Base-by-base conservation (phyloP, 2,113 vertebrate genomes). In the Anhinga anhinga region DNA sequence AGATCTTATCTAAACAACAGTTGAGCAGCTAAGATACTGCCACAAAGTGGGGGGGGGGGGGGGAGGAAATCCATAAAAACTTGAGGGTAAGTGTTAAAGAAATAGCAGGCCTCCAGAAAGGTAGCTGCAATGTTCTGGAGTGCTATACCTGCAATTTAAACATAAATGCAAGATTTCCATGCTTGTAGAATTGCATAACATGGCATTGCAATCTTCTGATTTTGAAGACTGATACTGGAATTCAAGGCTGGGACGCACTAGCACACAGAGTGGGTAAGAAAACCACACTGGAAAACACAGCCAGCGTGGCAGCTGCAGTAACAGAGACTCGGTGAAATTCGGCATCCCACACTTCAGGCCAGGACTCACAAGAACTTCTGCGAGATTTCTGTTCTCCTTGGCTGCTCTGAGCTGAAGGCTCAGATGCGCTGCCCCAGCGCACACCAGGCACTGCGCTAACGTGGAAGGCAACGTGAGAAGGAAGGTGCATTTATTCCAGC, bases 321-420 rank as follows among this genome's bases (percentile, higher is more conserved):
- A 67, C 23, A 84, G n/a, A 84, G 94, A 53, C 0, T 0, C 12
- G 26, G 61, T 59, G 62, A 45, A 74, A 87, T 59, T 47, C 65
- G 74, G 70, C 18, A 77, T 30, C 29, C 7, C 23, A 56, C 14
- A 25, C 47, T 71, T 71, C 55, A 72, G 26, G 38, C 14, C 66
- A 74, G 61, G 38, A 91, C 23, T 82, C 65, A 40, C 7, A n/a
- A 66, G 42, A 84, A 59, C 36, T 94, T 91, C 47, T 52, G 23
- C 0, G 0, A 78, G 40, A 20, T 22, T 61, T 63, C 19, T 3
- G 0, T 9, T 76, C 34, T 71, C 38, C n/a, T 56, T 34, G 27
- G 34, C 62, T 83, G 16, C 72, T 94, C 61, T 11, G 12, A 91
- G 77, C 40, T 74, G 58, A 77, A 59, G 50, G 44, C 69, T 55